Evolutionary conservation across 1,140 invertebrate genomes (phyloP).

Genomic region (Copidosoma floridanum): DNA sequence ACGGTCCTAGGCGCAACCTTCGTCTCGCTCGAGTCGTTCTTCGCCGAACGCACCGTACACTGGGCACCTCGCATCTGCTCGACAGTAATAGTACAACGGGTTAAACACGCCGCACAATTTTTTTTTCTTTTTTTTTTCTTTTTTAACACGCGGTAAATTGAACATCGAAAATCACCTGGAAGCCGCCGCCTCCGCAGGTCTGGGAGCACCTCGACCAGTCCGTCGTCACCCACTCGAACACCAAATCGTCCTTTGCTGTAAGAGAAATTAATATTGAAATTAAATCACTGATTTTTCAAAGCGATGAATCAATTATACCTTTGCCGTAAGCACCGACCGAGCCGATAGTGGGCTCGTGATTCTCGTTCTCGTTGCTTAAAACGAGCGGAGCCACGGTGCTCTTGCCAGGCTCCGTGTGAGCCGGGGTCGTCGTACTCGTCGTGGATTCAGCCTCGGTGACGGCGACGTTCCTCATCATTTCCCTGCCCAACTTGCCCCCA

Average conservation of each 20-base stretch:
- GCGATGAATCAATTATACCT: conserved; percentile 32
- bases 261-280: conserved; percentile 31
- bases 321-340: conserved; percentile 37
- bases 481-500: background rate
- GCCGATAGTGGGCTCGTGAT: conserved; percentile 37
- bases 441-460: background rate
- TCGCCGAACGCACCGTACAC: conserved; percentile 62
- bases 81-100: no score
- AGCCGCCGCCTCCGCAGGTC: conserved; percentile 78
- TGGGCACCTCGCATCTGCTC: conserved; percentile 67
- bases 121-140: no score
- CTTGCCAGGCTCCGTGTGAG: no score
- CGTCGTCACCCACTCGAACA: conserved; percentile 77
- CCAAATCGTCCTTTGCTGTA: conserved; percentile 56
- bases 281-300: background rate
- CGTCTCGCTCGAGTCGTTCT: conserved; percentile 35
- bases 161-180: conserved; percentile 54
- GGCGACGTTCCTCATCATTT: background rate
- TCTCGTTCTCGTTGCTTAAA: conserved; percentile 14
- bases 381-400: conserved; percentile 17
- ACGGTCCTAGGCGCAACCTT: conserved; percentile 47
- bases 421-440: background rate
- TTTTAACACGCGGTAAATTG: no score
- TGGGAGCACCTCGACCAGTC: conserved; percentile 86
- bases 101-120: no score